Percentiles rank a stretch among this genome's conserved stretches.
phyloP scores from a whole-genome alignment of 2,113 vertebrate genomes.

The Leptocoma aspasia region DNA sequence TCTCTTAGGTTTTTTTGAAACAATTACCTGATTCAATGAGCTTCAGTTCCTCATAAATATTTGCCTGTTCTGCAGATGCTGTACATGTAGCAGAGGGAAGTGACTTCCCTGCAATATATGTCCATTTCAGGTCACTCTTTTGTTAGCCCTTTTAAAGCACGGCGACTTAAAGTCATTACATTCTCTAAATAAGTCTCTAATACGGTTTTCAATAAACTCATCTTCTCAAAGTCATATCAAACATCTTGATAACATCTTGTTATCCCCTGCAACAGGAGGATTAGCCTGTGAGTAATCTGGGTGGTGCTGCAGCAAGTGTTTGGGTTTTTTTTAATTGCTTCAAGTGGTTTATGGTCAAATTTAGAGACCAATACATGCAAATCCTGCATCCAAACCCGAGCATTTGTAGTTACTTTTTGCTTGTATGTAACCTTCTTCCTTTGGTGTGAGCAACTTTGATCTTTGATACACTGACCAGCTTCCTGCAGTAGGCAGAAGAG shows the following conservation, averaged over 20 bases:
- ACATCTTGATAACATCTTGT: not conserved
- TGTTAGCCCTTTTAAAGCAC: not conserved
- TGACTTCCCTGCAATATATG: not conserved
- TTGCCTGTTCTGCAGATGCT: not conserved
- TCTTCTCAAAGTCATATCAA: not conserved
- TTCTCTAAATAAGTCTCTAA: not conserved
- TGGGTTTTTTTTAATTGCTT: not conserved
- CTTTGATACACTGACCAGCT: slow-evolving; percentile 28
- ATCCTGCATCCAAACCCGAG: not conserved
- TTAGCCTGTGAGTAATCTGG: not conserved
- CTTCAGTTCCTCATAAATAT: not conserved
- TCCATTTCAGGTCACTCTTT: not conserved
- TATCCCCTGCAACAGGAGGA: not conserved
- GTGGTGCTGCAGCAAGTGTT: not conserved
- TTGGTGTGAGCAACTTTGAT: slow-evolving; percentile 13
- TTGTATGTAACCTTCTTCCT: not conserved
- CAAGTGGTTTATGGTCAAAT: not conserved
- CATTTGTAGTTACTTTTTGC: not conserved
- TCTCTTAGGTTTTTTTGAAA: not conserved
- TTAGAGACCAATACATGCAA: not conserved
- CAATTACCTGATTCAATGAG: not conserved
- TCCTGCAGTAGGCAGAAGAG: slow-evolving; percentile 23
- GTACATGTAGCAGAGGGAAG: not conserved
- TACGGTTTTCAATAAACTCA: not conserved
- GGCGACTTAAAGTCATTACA: not conserved